Percentiles rank a stretch among this genome's conserved stretches.
Evolutionary conservation across 2,797 vertebrate genomes (phyloP).

Genomic region (Rousettus madagascariensis): DNA sequence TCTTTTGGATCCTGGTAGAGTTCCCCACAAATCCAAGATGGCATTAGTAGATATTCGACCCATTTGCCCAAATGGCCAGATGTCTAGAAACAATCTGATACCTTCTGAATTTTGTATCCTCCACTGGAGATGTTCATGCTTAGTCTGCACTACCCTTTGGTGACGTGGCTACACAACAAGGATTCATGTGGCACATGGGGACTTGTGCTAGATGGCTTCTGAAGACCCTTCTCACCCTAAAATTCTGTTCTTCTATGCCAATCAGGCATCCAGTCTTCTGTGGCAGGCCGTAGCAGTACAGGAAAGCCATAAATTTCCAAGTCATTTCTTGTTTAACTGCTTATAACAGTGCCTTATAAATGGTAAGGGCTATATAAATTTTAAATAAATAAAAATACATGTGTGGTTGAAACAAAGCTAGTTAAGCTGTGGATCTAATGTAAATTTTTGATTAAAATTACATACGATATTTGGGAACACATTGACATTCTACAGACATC

Average conservation of each 20-base stretch:
- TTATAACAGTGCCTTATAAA: not conserved
- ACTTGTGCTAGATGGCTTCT: not conserved
- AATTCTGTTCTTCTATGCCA: not conserved
- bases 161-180: not conserved
- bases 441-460: slow-evolving; percentile 36
- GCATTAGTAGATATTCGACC: not conserved
- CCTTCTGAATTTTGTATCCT: not conserved
- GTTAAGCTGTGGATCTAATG: not conserved
- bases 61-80: not conserved
- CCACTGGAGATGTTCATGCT: not conserved
- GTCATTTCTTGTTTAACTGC: not conserved
- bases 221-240: not conserved
- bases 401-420: not conserved
- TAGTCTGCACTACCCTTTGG: not conserved
- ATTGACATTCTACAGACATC: not conserved
- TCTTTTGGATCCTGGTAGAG: not conserved
- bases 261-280: not conserved
- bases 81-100: not conserved
- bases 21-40: not conserved
- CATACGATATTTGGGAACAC: not conserved
- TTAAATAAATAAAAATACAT: not conserved
- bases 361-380: not conserved
- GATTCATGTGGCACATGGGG: not conserved
- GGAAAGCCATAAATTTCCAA: not conserved
- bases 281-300: not conserved